Percentiles rank a stretch among this genome's conserved stretches.
phyloP scores from a whole-genome alignment of 1,140 invertebrate genomes.

The Belonocnema kinseyi region DNA sequence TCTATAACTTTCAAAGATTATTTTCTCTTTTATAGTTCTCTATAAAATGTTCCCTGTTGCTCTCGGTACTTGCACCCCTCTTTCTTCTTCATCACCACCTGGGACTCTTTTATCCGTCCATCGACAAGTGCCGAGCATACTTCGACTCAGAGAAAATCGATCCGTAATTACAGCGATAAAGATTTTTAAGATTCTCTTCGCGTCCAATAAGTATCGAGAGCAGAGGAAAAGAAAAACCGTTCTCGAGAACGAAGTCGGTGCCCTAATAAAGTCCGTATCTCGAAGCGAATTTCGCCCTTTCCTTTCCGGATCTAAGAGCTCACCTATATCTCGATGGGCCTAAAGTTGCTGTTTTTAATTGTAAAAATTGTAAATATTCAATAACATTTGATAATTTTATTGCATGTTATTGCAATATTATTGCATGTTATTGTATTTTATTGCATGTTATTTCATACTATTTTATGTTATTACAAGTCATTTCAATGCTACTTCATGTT shows the following conservation, averaged over 20 bases:
- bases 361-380: conserved; percentile 69
- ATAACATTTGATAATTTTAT: conserved; percentile 57
- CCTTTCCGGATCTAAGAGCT: conserved; percentile 50
- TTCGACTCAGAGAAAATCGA: conserved; percentile 5
- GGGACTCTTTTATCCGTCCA: background rate
- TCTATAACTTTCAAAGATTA: background rate
- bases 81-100: background rate
- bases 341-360: conserved; percentile 72
- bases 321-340: conserved; percentile 68
- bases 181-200: conserved; percentile 8
- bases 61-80: background rate
- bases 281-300: conserved; percentile 58
- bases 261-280: conserved; percentile 49
- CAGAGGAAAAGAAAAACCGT: background rate
- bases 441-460: no score
- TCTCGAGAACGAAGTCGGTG: background rate
- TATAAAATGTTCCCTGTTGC: background rate
- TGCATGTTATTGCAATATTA: no score
- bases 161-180: conserved; percentile 18
- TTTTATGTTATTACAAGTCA: no score
- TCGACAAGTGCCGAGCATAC: background rate
- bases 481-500: no score
- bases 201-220: conserved; percentile 2
- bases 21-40: background rate
- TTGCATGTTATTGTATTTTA: no score